These are phyloP conservation scores for Antrozous pallidus DNA, from an alignment of 2,797 vertebrate species.

Conservation along the genomic window DNA sequence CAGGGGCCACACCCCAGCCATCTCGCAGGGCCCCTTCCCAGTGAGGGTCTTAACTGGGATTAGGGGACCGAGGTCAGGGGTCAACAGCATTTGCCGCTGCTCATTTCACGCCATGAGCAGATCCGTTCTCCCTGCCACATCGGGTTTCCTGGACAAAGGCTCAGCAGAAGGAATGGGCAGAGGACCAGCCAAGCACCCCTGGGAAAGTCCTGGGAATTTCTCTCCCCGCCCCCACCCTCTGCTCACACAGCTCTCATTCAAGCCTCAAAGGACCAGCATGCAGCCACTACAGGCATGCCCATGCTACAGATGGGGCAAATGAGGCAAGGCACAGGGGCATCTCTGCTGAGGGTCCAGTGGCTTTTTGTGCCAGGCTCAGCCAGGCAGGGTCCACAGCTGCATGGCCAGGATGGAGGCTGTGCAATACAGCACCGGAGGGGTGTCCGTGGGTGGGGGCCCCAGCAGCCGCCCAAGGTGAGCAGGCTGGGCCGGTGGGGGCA, in stretches of 20 bases:
- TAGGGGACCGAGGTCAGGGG: conserved; percentile 54
- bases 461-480: conserved; percentile 82
- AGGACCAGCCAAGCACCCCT: conserved; percentile 76
- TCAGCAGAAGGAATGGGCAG: fast-evolving
- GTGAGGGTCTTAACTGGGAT: conserved; percentile 10
- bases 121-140: conserved; percentile 66
- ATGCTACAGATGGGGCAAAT: background rate
- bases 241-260: background rate
- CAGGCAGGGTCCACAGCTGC: background rate
- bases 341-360: background rate
- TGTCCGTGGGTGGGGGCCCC: conserved; percentile 72
- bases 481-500: conserved; percentile 77
- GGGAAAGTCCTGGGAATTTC: conserved; percentile 72
- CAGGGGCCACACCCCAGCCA: background rate
- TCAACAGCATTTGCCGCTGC: conserved; percentile 60
- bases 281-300: fast-evolving
- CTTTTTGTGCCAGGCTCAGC: background rate
- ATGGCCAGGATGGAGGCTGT: background rate
- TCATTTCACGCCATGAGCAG: conserved; percentile 31
- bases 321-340: background rate
- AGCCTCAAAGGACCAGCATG: fast-evolving
- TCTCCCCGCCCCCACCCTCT: background rate
- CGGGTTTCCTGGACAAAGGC: conserved; percentile 67
- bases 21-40: conserved; percentile 18
- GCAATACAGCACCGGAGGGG: conserved; percentile 70